Evolutionary conservation across 2,888 invertebrate genomes (phyloP), one percentile per base, ranked within the genome.

Genomic region (Digitonthophagus gazella): DNA sequence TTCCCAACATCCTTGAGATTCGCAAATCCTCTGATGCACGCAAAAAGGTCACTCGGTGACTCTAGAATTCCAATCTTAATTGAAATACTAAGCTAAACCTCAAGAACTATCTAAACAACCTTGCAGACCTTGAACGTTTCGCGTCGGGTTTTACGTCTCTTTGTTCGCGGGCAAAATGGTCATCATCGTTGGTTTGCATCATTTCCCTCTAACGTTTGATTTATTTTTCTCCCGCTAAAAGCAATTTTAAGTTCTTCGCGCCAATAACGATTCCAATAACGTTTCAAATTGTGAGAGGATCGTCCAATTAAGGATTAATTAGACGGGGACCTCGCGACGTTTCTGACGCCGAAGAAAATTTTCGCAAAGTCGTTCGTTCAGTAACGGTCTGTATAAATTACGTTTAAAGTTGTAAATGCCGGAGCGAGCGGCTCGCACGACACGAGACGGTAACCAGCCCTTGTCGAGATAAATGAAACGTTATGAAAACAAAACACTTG

Each of bases 281-380:
- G n/a, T n/a, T n/a, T n/a, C n/a, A n/a, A n/a, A n/a, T 44, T 44
- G 28, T 2, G 11, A 1, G 28, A 44, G n/a, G 16, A 61, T 61
- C 61, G 20, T 61, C 61, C 19, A 61, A 61, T 61, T 61, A 61
- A 61, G 61, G 61, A 61, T 61, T 61, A 61, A 61, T 61, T 61
- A 61, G 61, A 18, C 28, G 28, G 6, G 28, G 11, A 44, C 11
- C 11, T 44, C 22, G 28, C 8, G 28, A 44, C 28, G 11, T 44
- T 44, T 44, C 28, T 44, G 28, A 44, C 28, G 11, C 11, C 28
- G 28, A 8, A n/a, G n/a, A 44, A 44, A 44, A 44, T 44, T 6
- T 8, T 8, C 28, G 8, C 3, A 44, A 44, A 44, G 8, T 44
- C 28, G 28, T 8, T 44, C 11, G 28, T 44, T 44, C 28, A n/a